These are phyloP conservation scores for Helleia helle DNA, from an alignment of 2,888 invertebrate genomes.

Conservation along the genomic window DNA sequence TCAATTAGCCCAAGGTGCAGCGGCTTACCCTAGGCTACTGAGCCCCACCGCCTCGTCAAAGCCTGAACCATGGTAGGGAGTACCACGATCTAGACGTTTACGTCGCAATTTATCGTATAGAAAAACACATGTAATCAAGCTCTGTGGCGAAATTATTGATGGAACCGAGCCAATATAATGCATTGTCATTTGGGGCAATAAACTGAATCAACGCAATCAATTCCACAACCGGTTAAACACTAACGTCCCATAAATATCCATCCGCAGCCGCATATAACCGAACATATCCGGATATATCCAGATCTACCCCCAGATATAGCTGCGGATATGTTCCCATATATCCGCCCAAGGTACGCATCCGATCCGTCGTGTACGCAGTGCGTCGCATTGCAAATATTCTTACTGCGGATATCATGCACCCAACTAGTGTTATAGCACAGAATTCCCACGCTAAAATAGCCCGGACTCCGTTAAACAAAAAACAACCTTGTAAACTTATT, in stretches of 20 bases:
- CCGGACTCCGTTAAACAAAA: constrained; percentile 13
- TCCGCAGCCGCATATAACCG: constrained; percentile 9
- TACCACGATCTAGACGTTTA: too few relatives aligned
- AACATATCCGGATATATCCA: too few relatives aligned
- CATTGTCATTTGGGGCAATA: constrained; percentile 9
- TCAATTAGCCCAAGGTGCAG: too few relatives aligned
- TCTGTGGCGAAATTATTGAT: background rate
- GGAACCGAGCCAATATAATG: constrained; percentile 2
- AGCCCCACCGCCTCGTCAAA: too few relatives aligned
- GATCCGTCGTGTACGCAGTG: constrained; percentile 31
- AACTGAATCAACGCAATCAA: constrained; percentile 18
- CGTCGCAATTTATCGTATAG: too few relatives aligned
- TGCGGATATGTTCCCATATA: too few relatives aligned
- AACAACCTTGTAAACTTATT: constrained; percentile 12
- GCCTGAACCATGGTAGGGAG: too few relatives aligned
- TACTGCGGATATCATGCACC: constrained; percentile 15
- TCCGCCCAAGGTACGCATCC: constrained; percentile 19
- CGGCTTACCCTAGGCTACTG: too few relatives aligned
- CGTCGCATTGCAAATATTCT: constrained; percentile 34
- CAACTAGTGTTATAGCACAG: constrained; percentile 9
- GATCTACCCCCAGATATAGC: too few relatives aligned
- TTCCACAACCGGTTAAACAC: constrained; percentile 16
- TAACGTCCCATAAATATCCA: constrained; percentile 20
- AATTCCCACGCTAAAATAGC: constrained; percentile 15
- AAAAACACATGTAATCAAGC: too few relatives aligned